Percentiles rank a stretch among this genome's conserved stretches.
Conservation (phyloP, 2,888 invertebrate species). For the Rhingia rostrata region DNA sequence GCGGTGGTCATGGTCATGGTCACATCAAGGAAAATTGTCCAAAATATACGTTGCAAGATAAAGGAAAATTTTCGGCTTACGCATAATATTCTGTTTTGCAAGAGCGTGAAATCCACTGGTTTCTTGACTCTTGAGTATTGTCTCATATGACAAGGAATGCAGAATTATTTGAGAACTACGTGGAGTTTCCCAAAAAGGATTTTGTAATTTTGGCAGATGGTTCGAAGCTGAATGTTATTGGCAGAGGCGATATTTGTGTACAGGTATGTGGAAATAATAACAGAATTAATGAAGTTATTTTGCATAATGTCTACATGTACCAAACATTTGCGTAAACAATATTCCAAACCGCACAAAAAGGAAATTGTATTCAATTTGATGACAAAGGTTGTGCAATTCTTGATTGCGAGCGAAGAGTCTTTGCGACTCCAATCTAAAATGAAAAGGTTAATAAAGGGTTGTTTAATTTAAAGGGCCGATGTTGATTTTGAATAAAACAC, state of each 20-base stretch:
- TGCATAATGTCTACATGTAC: constrained; percentile 21
- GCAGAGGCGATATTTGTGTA: neutral
- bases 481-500: no score
- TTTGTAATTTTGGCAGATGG: constrained; percentile 6
- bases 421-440: constrained; percentile 3
- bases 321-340: constrained; percentile 23
- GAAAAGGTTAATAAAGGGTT: no score
- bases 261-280: neutral
- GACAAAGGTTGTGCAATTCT: neutral
- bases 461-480: no score
- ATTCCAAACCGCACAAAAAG: constrained; percentile 17
- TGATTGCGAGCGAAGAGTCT: neutral
- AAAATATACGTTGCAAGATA: neutral
- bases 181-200: neutral
- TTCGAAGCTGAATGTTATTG: neutral
- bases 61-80: neutral
- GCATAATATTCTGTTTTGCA: neutral
- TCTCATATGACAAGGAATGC: constrained; percentile 11
- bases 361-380: constrained; percentile 14
- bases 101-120: neutral
- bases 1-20: neutral
- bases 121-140: constrained; percentile 1
- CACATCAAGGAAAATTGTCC: neutral
- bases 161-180: neutral
- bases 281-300: neutral